Evolutionary conservation across 2,888 invertebrate species (phyloP).

Genomic region (Exephanes ischioxanthus): DNA sequence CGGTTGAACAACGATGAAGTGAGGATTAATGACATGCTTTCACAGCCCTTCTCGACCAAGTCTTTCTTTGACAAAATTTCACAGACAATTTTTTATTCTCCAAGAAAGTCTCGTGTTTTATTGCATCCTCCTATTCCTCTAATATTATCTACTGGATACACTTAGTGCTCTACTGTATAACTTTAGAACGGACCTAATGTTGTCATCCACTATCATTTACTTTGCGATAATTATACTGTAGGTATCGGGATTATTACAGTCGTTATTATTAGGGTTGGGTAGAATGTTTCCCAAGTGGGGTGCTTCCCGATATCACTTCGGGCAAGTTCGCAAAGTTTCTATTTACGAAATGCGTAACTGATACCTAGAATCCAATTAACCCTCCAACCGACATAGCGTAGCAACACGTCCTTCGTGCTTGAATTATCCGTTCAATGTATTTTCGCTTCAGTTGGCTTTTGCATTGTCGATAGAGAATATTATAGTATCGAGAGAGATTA

Average conservation of each 20-base stretch:
- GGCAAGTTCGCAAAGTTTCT: slow-evolving; percentile 36
- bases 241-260: slow-evolving; percentile 30
- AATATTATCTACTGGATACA: background rate
- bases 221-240: slow-evolving; percentile 51
- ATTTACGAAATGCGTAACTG: slow-evolving; percentile 11
- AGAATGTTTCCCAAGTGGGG: slow-evolving; percentile 31
- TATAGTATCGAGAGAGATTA: background rate
- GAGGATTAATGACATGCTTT: background rate
- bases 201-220: slow-evolving; percentile 45
- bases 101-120: background rate
- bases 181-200: slow-evolving; percentile 22
- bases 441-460: background rate
- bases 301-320: slow-evolving; percentile 14
- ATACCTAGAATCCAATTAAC: background rate
- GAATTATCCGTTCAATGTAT: background rate
- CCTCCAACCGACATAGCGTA: background rate
- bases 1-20: background rate
- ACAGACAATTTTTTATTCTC: background rate
- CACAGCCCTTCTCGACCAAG: background rate
- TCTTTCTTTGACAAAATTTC: background rate
- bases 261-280: slow-evolving; percentile 35
- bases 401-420: background rate
- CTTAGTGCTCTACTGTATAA: slow-evolving; percentile 8
- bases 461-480: background rate
- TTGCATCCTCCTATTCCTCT: background rate